Base-by-base conservation (phyloP, 2,888 invertebrate species). In the Drosophila macrospina region DNA sequence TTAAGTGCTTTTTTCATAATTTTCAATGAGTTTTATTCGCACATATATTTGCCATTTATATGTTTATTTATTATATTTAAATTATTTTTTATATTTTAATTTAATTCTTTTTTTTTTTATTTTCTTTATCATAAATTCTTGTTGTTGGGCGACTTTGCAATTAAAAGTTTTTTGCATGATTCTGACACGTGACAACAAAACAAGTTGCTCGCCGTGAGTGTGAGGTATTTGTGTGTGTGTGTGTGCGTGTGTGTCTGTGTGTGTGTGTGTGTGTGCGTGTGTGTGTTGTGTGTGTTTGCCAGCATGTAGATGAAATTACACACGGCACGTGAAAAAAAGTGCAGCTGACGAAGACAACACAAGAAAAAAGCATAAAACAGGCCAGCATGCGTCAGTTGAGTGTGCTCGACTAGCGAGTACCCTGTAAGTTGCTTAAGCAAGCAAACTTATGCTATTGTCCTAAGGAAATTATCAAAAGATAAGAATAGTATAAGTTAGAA, bases 151-250 rank as follows among this genome's bases (percentile, higher is more conserved):
- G 77, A 69, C 64, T 78, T 78, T 78, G 80, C 78, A 78, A 78
- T 78, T 78, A 78, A 78, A 78, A 80, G 66, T 76, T 78, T 69
- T 60, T 60, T 59, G 69, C 76, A 60, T 76, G 78, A 62, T 74
- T 78, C 59, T 76, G 76, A 76, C 76, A 76, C 78, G 74, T 76
- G 78, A 75, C 75, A 65, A 69, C 63, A 72, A 70, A 44, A 69
- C 59, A 66, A 66, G 20, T 70, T 66, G 39, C 26, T 32, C 30
- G 39, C 34, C 24, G 30, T 30, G 28, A 39, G 28, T 10, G 34
- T 47, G 30, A 37, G 30, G 48, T 10, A 36, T n/a, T 42, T 20
- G 3, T 20, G 20, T 51, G 61, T 54, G 39, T 59, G 42, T 56
- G 50, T 52, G 28, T 47, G 30, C 39, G 30, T 34, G 13, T 52